phyloP scores from a whole-genome alignment of 1,140 invertebrate species.

The Drosophila serrata region DNA sequence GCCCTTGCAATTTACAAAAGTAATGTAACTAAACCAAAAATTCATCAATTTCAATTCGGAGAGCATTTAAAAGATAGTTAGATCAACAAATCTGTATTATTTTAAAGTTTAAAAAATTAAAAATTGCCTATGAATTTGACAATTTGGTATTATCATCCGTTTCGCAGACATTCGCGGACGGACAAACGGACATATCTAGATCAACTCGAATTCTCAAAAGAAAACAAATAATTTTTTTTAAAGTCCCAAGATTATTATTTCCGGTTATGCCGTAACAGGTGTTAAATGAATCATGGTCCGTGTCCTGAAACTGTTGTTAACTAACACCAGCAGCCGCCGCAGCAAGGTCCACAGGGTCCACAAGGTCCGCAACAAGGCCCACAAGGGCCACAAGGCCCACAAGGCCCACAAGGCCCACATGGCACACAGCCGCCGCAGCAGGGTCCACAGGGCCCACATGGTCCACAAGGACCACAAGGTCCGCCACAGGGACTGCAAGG shows the following conservation, averaged over 20 bases:
- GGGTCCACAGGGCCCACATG: slow-evolving; percentile 11
- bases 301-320: background rate
- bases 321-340: slow-evolving; percentile 4
- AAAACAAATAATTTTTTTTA: background rate
- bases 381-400: background rate
- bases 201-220: background rate
- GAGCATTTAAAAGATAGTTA: no score
- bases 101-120: no score
- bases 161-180: no score
- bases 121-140: no score
- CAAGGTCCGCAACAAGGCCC: slow-evolving; percentile 5
- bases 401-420: slow-evolving; percentile 3
- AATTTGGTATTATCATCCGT: no score
- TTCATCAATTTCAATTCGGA: no score
- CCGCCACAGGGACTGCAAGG: slow-evolving; percentile 40
- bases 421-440: slow-evolving; percentile 2
- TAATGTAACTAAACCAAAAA: no score
- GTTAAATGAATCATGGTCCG: background rate
- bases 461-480: slow-evolving; percentile 36
- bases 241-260: background rate
- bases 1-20: no score
- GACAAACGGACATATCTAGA: no score
- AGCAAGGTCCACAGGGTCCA: background rate
- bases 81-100: no score
- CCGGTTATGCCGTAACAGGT: background rate